Conservation (phyloP, 2,113 vertebrate species). For the Brachypteracias leptosomus region DNA sequence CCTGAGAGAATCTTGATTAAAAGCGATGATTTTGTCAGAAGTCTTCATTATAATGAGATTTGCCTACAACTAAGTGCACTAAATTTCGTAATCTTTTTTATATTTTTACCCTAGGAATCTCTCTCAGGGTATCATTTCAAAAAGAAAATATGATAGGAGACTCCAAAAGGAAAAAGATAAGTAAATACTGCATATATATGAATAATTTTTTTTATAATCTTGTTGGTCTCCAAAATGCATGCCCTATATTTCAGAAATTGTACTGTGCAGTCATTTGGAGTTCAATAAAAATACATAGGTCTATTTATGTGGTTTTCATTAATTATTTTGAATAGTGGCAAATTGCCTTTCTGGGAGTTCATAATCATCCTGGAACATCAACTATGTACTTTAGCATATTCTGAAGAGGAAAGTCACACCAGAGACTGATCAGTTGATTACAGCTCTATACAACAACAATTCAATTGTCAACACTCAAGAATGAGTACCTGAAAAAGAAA, state of each 20-base stretch:
- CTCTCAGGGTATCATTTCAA: background rate
- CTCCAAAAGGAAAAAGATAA: background rate
- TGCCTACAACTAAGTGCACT: background rate
- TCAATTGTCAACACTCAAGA: background rate
- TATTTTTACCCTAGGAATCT: background rate
- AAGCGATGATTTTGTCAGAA: background rate
- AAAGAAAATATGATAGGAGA: background rate
- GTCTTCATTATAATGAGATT: background rate
- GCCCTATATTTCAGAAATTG: background rate
- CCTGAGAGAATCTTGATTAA: constrained; percentile 18
- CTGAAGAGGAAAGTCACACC: background rate
- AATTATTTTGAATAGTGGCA: background rate
- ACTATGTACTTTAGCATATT: background rate
- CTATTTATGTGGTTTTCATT: background rate
- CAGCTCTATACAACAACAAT: background rate
- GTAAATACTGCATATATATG: background rate
- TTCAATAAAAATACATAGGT: background rate
- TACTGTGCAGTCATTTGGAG: background rate
- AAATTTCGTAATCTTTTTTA: background rate
- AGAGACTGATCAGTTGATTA: background rate
- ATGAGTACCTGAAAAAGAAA: background rate
- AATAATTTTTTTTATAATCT: background rate
- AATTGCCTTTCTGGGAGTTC: background rate
- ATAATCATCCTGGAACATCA: background rate
- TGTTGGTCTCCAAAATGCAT: background rate